Evolutionary conservation across 2,113 vertebrate species (phyloP).

Genomic region (Dasyurus viverrinus): DNA sequence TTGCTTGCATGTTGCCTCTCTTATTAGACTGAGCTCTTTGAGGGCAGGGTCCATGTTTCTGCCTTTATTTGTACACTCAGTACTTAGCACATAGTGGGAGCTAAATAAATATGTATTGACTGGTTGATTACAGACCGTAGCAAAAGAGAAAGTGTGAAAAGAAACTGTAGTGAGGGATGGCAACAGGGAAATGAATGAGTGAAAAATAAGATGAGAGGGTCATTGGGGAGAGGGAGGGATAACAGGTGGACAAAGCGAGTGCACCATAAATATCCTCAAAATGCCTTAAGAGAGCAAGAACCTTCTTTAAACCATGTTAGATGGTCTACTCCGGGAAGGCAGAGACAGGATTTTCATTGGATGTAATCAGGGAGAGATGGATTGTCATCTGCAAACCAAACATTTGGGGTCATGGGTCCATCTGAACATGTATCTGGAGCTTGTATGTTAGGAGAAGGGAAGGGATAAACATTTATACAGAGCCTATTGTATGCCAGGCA

Average conservation of each 20-base stretch:
- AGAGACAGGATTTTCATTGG: no score
- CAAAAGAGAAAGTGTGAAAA: background rate
- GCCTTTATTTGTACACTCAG: no score
- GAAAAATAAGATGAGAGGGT: background rate
- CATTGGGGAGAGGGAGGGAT: background rate
- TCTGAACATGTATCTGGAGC: background rate
- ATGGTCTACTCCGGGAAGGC: no score
- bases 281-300: no score
- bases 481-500: background rate
- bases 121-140: background rate
- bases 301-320: background rate
- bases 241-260: no score
- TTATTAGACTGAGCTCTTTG: no score
- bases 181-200: background rate
- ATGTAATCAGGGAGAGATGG: no score
- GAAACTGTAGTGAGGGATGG: background rate
- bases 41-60: no score
- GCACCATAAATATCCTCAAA: background rate
- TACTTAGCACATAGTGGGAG: no score
- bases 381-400: background rate
- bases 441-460: background rate
- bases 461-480: background rate
- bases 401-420: background rate
- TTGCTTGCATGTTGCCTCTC: no score
- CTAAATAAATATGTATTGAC: background rate